These are phyloP conservation scores for Formica exsecta DNA, from an alignment of 1,140 invertebrate genomes.

Conservation along the genomic window DNA sequence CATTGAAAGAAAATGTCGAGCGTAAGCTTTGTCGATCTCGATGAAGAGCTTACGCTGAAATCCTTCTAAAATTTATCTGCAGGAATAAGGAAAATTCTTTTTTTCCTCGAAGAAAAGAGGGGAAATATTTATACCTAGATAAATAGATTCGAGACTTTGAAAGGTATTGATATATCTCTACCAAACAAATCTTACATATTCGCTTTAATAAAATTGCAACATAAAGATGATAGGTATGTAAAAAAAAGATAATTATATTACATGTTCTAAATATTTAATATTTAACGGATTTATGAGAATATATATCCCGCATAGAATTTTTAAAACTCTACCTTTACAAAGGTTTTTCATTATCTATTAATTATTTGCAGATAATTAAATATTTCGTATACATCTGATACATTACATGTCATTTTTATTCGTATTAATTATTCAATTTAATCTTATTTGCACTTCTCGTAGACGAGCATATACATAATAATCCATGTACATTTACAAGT, in stretches of 20 bases:
- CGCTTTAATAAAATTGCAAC: constrained; percentile 14
- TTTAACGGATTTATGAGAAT: neutral
- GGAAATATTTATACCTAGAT: constrained; percentile 11
- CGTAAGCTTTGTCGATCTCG: constrained; percentile 37
- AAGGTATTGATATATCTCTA: neutral
- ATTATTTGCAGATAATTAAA: constrained; percentile 26
- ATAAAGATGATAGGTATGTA: neutral
- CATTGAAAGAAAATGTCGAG: constrained; percentile 24
- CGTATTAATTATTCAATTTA: constrained; percentile 28
- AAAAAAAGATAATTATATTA: neutral
- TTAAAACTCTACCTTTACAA: neutral
- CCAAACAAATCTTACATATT: constrained; percentile 2
- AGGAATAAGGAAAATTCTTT: constrained; percentile 25
- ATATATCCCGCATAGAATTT: neutral
- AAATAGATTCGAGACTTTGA: constrained; percentile 13
- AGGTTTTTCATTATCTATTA: constrained; percentile 18
- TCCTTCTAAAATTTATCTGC: constrained; percentile 12
- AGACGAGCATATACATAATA: neutral
- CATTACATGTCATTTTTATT: neutral
- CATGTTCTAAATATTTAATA: neutral
- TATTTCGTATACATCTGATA: neutral
- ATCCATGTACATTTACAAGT: neutral
- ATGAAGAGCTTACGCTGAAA: constrained; percentile 9
- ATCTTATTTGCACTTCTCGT: neutral
- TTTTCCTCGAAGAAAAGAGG: neutral